Percentiles rank a stretch among this genome's conserved stretches.
Evolutionary conservation across 1,140 invertebrate species (phyloP).

Genomic region (Cecropterus lyciades): DNA sequence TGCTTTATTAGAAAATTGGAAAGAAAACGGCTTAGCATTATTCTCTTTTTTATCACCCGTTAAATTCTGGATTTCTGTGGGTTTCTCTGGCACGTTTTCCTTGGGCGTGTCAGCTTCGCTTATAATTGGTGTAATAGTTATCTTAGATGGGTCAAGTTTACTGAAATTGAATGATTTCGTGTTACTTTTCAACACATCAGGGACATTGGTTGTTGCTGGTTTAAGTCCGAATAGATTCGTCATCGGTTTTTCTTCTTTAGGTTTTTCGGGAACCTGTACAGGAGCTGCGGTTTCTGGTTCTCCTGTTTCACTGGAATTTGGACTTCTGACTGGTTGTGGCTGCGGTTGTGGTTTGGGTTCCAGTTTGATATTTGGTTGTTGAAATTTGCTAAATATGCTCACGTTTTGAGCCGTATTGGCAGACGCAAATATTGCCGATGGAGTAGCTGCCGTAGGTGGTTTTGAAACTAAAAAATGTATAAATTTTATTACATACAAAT

Average conservation of each 20-base stretch:
- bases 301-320: constrained; percentile 60
- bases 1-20: constrained; percentile 43
- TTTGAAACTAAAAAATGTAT: constrained; percentile 41
- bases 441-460: constrained; percentile 34
- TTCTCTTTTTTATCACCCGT: constrained; percentile 50
- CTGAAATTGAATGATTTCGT: constrained; percentile 41
- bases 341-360: constrained; percentile 27
- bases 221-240: constrained; percentile 54
- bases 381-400: constrained; percentile 41
- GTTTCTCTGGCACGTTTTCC: constrained; percentile 53
- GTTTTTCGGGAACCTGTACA: constrained; percentile 22
- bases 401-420: constrained; percentile 36
- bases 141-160: constrained; percentile 41
- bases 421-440: constrained; percentile 41
- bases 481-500: too few relatives aligned
- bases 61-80: constrained; percentile 33
- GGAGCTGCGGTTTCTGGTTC: constrained; percentile 48
- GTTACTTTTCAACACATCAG: constrained; percentile 56
- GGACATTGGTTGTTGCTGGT: constrained; percentile 49
- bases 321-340: constrained; percentile 11
- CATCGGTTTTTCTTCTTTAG: constrained; percentile 42
- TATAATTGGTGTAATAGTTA: constrained; percentile 30
- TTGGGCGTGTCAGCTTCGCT: constrained; percentile 50
- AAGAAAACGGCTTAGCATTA: constrained; percentile 44
- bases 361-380: constrained; percentile 14